A percentile compares a stretch with the other conserved stretches of the same genome.
phyloP scores from a whole-genome alignment of 2,797 vertebrate species.

The Rousettus madagascariensis region DNA sequence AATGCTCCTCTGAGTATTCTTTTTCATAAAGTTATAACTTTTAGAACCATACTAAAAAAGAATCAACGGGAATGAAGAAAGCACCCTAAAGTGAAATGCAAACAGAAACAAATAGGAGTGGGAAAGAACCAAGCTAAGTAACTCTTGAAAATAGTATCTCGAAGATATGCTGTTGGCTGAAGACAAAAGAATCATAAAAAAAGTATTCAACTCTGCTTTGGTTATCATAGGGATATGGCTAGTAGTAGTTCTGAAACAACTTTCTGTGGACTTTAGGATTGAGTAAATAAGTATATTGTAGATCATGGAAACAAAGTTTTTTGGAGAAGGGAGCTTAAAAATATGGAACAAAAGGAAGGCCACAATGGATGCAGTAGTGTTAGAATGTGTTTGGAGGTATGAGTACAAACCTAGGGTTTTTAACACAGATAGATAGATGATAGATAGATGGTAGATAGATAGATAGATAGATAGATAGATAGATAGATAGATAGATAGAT shows the following conservation, averaged over 20 bases:
- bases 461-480: not conserved
- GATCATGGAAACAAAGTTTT: not conserved
- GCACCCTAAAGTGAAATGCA: not conserved
- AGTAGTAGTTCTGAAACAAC: not conserved
- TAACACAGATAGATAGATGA: not conserved
- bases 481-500: not conserved
- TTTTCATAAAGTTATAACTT: not conserved
- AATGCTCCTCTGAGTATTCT: not conserved
- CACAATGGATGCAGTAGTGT: not conserved
- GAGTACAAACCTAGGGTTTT: not conserved
- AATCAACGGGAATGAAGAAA: not conserved
- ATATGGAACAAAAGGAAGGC: not conserved
- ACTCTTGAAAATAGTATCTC: not conserved
- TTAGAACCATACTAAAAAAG: not conserved
- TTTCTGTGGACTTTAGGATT: not conserved
- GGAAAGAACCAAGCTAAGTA: not conserved
- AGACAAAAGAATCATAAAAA: not conserved
- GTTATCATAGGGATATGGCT: not conserved
- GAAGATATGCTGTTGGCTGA: not conserved
- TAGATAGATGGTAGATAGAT: not conserved
- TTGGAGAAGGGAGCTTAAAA: not conserved
- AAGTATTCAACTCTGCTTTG: not conserved
- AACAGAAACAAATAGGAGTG: not conserved
- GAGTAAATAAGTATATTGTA: not conserved
- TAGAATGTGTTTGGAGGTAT: not conserved